Evolutionary conservation across 2,797 vertebrate genomes (phyloP).

Genomic region (Parauchenoglanis punctatus): DNA sequence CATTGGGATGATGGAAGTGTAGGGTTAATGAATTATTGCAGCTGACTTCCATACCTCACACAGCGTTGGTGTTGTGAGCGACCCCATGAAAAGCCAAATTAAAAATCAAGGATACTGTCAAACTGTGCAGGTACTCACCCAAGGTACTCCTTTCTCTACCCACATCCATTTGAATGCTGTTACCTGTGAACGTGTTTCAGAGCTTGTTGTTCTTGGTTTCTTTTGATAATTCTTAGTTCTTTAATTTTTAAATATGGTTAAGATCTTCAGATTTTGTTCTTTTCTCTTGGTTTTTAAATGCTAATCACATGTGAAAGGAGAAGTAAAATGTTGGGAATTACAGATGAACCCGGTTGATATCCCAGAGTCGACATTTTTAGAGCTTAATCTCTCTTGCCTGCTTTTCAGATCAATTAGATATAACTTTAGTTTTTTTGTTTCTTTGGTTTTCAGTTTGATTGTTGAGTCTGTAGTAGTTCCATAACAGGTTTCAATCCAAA

Average conservation of each 20-base stretch:
- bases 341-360: constrained; percentile 62
- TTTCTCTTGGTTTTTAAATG: constrained; percentile 49
- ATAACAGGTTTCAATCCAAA: neutral
- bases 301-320: constrained; percentile 50
- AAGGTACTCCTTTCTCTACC: constrained; percentile 99
- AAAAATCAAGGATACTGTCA: constrained; percentile 99
- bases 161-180: constrained; percentile 99
- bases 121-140: constrained; percentile 99
- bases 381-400: neutral
- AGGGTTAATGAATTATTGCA: constrained; percentile 99
- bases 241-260: constrained; percentile 45
- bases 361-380: constrained; percentile 53
- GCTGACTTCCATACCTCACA: constrained; percentile 99
- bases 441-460: constrained; percentile 60
- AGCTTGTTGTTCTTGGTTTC: constrained; percentile 78
- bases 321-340: constrained; percentile 49
- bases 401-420: neutral
- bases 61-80: constrained; percentile 99
- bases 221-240: constrained; percentile 55
- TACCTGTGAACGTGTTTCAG: constrained; percentile 90
- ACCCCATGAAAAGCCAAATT: constrained; percentile 99
- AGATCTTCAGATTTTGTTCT: constrained; percentile 49
- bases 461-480: neutral
- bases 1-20: constrained; percentile 91
- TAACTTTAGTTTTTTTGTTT: constrained; percentile 69